A percentile compares a stretch with the other conserved stretches of the same genome.
Conservation (phyloP, 2,797 vertebrate genomes). For the Melanotaenia maccullochi region DNA sequence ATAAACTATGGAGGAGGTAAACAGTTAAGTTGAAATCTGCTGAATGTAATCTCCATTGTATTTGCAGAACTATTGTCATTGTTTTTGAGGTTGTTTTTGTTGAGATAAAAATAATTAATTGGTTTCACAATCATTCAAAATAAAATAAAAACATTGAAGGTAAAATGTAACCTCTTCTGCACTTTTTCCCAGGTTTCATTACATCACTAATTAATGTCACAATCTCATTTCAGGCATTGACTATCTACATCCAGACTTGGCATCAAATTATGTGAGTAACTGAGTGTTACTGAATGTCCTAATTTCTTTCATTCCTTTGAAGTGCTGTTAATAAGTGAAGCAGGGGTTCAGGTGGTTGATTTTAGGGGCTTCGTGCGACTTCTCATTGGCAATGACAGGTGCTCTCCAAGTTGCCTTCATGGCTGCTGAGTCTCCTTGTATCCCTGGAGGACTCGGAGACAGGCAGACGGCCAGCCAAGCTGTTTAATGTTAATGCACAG, state of each 20-base stretch:
- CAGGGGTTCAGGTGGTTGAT: conserved; percentile 41
- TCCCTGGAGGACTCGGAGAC: conserved; percentile 66
- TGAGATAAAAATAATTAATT: background rate
- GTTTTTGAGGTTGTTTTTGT: background rate
- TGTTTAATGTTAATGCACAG: conserved; percentile 80
- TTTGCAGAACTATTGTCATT: background rate
- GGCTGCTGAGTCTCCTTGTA: conserved; percentile 73
- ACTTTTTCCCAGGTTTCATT: conserved; percentile 12
- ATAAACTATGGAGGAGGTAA: background rate
- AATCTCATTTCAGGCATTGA: conserved; percentile 91
- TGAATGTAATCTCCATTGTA: background rate
- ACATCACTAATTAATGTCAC: conserved; percentile 54
- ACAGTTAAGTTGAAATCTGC: background rate
- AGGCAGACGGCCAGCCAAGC: conserved; percentile 75
- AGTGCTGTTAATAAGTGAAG: conserved; percentile 43
- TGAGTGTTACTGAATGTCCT: conserved; percentile 33
- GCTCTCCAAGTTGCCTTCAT: conserved; percentile 64
- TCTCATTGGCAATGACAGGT: conserved; percentile 65
- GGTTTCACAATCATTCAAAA: background rate
- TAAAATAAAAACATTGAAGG: conserved; percentile 7
- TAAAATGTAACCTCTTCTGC: conserved; percentile 10
- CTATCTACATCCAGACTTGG: conserved; percentile 97
- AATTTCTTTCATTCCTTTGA: conserved; percentile 35
- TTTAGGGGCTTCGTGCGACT: conserved; percentile 33
- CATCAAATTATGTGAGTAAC: conserved; percentile 97